Evolutionary conservation across 2,888 invertebrate genomes (phyloP), one percentile per base, ranked within the genome.

Genomic region (Schizotus pectinicornis): DNA sequence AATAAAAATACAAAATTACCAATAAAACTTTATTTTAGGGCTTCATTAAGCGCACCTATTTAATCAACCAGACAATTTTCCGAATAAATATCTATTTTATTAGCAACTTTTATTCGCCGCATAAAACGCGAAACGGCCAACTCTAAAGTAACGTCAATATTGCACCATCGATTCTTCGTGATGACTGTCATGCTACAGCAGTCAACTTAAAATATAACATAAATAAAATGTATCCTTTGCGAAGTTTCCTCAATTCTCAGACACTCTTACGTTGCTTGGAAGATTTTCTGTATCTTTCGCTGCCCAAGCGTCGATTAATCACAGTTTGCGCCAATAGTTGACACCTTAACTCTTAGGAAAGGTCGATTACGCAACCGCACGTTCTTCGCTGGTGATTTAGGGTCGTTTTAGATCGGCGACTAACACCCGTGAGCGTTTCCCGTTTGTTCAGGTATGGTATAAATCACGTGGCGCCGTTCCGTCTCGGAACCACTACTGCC

Each of bases 381-480:
- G 11, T 35, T 43, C 43, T 14, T 14, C 43, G n/a, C n/a, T 8
- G 8, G 7, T 11, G 12, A 11, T 11, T 12, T 39, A 12, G 39
- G 9, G 39, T 13, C 33, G 13, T 32, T 32, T 34, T 6, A 45
- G 9, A 11, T 9, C 45, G 34, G 5, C 22, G 31, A 30, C 13
- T 48, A 53, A 38, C 54, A 54, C 54, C 41, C 45, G 9, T 13
- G 11, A 32, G 38, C n/a, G 38, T 43, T 32, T 33, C 62, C 61
- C 34, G 58, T 67, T 51, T 67, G 66, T 63, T 71, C 73, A 38
- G 73, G 67, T 56, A 78, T 73, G 36, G 77, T 76, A 70, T 76
- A 78, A 70, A 77, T 72, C 71, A 72, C 67, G 63, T 71, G 74
- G 68, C 68, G 70, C 59, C 68, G 67, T 53, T 73, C 62, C 42